Evolutionary conservation across 2,888 invertebrate species (phyloP).

Genomic region (Diogma glabrata): DNA sequence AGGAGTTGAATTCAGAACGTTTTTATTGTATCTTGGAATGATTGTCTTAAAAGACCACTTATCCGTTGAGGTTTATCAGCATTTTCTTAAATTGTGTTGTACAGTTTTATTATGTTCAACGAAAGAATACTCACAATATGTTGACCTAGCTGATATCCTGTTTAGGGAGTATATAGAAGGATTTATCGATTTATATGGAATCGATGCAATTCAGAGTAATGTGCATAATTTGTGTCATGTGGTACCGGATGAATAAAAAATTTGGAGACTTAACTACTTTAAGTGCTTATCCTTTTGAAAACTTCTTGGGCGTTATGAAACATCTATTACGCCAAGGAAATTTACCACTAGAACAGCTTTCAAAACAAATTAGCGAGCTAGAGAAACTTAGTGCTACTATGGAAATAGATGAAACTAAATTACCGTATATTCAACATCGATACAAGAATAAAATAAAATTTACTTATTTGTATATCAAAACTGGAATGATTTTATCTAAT

Average conservation of each 20-base stretch:
- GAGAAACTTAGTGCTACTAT: background rate
- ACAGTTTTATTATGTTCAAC: background rate
- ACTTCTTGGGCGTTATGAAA: background rate
- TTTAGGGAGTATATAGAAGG: background rate
- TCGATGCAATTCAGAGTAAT: background rate
- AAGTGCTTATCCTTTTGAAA: background rate
- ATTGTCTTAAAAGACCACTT: background rate
- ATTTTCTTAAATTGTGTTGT: background rate
- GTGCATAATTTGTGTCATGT: background rate
- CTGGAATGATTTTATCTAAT: background rate
- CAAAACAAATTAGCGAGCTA: background rate
- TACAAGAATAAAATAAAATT: background rate
- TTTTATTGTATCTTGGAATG: slow-evolving; percentile 1
- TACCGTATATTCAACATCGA: background rate
- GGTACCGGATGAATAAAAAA: background rate
- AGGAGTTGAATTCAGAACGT: background rate
- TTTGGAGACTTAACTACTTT: background rate
- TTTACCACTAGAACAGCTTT: background rate
- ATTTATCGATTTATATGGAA: background rate
- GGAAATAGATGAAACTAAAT: background rate
- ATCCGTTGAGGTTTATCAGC: background rate
- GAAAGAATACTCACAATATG: background rate
- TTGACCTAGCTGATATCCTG: background rate
- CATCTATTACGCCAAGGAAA: background rate
- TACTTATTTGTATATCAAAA: background rate